Conservation (phyloP, 2,113 vertebrate species). For the Arvicanthis niloticus region DNA sequence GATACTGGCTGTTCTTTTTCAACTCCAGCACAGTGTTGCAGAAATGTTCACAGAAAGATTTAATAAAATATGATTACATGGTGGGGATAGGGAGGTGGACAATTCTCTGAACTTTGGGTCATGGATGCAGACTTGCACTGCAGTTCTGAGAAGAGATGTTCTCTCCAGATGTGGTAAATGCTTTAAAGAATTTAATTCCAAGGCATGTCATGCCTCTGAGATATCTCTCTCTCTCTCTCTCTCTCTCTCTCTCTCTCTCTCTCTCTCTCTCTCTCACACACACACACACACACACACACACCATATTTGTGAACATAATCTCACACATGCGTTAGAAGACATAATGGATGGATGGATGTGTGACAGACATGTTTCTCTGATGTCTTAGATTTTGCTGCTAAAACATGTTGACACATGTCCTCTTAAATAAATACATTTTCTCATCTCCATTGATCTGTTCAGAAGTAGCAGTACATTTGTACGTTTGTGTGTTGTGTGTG, state of each 20-base stretch:
- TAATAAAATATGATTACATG: not conserved
- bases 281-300: not conserved
- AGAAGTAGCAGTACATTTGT: slow-evolving; percentile 19
- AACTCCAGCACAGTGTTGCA: not conserved
- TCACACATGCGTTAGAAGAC: not conserved
- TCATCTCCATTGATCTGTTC: slow-evolving; percentile 44
- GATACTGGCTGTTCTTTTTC: not conserved
- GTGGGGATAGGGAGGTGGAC: not conserved
- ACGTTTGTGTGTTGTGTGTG: not conserved
- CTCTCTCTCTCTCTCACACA: too few relatives aligned
- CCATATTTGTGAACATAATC: not conserved
- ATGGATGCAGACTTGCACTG: not conserved
- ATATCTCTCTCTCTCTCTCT: too few relatives aligned
- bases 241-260: too few relatives aligned
- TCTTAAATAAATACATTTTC: slow-evolving; percentile 39
- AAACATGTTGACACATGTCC: slow-evolving; percentile 33
- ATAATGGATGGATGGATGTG: not conserved
- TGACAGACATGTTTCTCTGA: not conserved
- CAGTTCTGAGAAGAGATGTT: not conserved
- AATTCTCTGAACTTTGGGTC: slow-evolving; percentile 23
- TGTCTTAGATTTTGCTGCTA: not conserved
- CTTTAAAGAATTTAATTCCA: slow-evolving; percentile 38
- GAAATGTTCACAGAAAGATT: not conserved
- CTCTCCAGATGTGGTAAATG: not conserved
- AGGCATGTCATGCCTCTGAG: not conserved